Evolutionary conservation across 2,888 invertebrate species (phyloP), one percentile per base, ranked within the genome.

Genomic region (Drosophila nigritarsus): DNA sequence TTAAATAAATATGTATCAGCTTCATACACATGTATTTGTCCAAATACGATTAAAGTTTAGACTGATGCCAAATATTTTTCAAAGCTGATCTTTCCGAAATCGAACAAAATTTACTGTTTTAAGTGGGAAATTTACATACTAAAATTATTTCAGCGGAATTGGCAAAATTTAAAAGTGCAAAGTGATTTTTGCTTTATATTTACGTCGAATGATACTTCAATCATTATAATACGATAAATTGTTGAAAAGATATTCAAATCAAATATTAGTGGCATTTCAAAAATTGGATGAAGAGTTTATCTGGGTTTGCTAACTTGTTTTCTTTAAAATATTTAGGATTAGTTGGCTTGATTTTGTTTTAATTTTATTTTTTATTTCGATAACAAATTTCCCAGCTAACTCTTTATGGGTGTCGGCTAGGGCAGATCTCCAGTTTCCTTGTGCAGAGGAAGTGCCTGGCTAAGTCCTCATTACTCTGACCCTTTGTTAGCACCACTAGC

Each of bases 21-120:
- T 24, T 48, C 45, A 15, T n/a, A n/a, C 63, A 30, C 45, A 63
- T 63, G 36, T 24, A 48, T 53, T 5, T 32, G 32, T 30, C 18
- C 18, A 30, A 24, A 24, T 30, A 32, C 20, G 34, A 20, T 53
- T 34, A 15, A 3, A 20, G 30, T 2, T 42, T 20, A 58, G 42
- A 27, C 59, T 48, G 48, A 15, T 56, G 8, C 30, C 42, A 56
- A 30, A 56, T 45, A 2, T 45, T 27, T 20, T 8, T 13, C 29
- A 0, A 2, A 20, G 38, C 8, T 27, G 55, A n/a, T 38, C 13
- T 34, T 53, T 53, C n/a, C n/a, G 0, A 29, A 11, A 13, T 24
- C 24, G 20, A 15, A 7, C 13, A 45, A 45, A 24, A 45, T 32
- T 9, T 8, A 30, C 8, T 30, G 2, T 30, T 30, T 30, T 8